These are phyloP conservation scores for Cydia pomonella DNA, from an alignment of 1,140 invertebrate genomes.

Conservation along the genomic window DNA sequence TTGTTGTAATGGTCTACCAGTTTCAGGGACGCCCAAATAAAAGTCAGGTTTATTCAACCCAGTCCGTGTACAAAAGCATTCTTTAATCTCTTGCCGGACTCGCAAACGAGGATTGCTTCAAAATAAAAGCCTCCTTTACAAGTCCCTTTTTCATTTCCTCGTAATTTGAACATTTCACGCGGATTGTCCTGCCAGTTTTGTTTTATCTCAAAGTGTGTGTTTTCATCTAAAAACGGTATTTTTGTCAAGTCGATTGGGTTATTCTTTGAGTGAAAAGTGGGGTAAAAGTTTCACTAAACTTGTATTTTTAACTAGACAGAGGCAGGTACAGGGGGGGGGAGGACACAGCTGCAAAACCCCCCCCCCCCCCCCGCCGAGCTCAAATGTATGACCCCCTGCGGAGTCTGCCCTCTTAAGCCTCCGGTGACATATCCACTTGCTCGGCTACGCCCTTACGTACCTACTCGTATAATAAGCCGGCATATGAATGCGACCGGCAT, in stretches of 20 bases:
- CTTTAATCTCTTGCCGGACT: constrained; percentile 30
- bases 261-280: neutral
- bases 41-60: neutral
- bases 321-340: too few relatives aligned
- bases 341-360: too few relatives aligned
- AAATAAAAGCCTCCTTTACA: constrained; percentile 31
- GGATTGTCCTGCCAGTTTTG: neutral
- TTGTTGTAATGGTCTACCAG: too few relatives aligned
- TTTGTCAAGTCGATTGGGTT: neutral
- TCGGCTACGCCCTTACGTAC: too few relatives aligned
- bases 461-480: too few relatives aligned
- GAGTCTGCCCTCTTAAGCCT: too few relatives aligned
- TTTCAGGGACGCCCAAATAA: neutral
- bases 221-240: neutral
- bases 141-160: constrained; percentile 18
- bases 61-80: constrained; percentile 21
- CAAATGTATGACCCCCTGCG: too few relatives aligned
- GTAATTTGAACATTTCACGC: constrained; percentile 31
- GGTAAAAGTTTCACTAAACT: too few relatives aligned
- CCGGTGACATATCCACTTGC: too few relatives aligned
- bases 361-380: too few relatives aligned
- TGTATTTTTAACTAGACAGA: too few relatives aligned
- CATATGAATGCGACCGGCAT: too few relatives aligned
- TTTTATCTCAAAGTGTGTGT: constrained; percentile 1
- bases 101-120: constrained; percentile 16